phyloP scores from a whole-genome alignment of 2,113 vertebrate genomes.

The Centropristis striata region DNA sequence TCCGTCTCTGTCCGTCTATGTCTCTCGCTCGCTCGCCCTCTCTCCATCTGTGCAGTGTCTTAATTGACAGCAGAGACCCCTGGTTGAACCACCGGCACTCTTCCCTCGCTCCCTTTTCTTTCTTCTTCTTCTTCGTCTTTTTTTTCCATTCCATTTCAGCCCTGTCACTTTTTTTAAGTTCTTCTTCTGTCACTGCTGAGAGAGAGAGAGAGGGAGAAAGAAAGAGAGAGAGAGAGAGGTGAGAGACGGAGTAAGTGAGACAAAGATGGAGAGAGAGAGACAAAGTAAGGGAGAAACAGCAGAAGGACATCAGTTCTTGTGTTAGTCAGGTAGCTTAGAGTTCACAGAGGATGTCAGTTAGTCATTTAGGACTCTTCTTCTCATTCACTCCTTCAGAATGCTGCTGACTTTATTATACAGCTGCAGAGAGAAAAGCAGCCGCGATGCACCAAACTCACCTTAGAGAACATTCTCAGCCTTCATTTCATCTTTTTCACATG shows the following conservation, averaged over 20 bases:
- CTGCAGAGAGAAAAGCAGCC: too few relatives aligned
- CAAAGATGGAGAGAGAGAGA: neutral
- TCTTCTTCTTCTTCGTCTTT: neutral
- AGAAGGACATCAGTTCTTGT: constrained; percentile 1
- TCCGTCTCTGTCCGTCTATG: constrained; percentile 23
- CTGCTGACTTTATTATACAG: too few relatives aligned
- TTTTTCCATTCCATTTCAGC: constrained; percentile 42
- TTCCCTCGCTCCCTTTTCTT: constrained; percentile 13
- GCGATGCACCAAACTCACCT: too few relatives aligned
- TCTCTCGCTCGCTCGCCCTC: constrained; percentile 55
- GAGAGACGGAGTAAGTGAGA: neutral
- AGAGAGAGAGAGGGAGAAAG: neutral
- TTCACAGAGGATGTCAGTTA: constrained; percentile 24
- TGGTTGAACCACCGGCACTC: constrained; percentile 71
- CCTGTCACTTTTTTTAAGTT: constrained; percentile 48
- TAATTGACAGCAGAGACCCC: constrained; percentile 82
- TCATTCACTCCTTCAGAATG: neutral
- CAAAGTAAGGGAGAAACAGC: neutral
- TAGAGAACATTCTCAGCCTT: too few relatives aligned
- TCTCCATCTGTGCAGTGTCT: constrained; percentile 76
- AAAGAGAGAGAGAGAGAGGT: neutral
- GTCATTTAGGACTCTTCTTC: constrained; percentile 7
- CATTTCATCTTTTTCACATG: too few relatives aligned
- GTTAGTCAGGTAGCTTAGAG: constrained; percentile 14
- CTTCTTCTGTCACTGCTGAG: constrained; percentile 43